These are phyloP conservation scores for Chiridota heheva DNA, from an alignment of 35 echinoderm and acorn worm species.

Conservation along the genomic window DNA sequence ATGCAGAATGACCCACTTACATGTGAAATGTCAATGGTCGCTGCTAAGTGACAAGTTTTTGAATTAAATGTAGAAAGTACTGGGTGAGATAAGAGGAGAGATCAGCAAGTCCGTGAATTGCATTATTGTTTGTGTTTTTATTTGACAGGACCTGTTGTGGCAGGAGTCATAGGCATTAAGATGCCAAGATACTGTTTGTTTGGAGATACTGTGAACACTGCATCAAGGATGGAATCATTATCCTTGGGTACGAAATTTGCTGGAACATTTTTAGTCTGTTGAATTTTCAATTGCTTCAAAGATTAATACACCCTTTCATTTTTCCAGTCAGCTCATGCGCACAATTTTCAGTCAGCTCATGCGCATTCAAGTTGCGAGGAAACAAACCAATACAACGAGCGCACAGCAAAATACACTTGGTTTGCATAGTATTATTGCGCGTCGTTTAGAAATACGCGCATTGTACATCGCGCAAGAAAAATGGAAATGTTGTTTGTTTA, in stretches of 20 bases:
- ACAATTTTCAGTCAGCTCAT: neutral
- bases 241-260: slow-evolving; percentile 59
- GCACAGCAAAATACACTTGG: neutral
- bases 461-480: no score
- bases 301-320: neutral
- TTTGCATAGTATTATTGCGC: no score
- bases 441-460: no score
- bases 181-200: slow-evolving; percentile 93
- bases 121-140: neutral
- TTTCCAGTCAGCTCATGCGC: neutral
- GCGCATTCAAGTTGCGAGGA: no score
- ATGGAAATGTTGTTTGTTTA: no score
- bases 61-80: no score
- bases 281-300: neutral
- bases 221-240: slow-evolving; percentile 90
- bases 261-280: neutral
- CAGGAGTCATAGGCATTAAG: slow-evolving; percentile 83
- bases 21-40: no score
- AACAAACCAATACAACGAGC: no score
- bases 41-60: no score
- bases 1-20: no score
- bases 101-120: no score
- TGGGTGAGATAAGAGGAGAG: no score
- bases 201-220: slow-evolving; percentile 86
- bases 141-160: slow-evolving; percentile 68